Base-by-base conservation (phyloP, 2,797 vertebrate species). In the Tapera naevia region DNA sequence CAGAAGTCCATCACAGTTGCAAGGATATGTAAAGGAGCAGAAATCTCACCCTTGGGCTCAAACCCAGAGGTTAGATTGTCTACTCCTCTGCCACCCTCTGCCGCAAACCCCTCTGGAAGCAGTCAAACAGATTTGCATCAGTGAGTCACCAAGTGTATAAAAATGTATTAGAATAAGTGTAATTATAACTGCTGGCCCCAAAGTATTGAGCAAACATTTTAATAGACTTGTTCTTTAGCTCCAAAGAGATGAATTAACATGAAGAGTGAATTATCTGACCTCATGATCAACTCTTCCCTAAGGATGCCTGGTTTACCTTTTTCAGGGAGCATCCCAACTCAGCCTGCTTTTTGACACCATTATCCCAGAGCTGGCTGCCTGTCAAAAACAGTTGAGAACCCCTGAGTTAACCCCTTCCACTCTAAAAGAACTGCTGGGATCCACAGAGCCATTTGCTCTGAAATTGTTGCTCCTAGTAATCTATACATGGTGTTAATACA, bases 191-290 rank as follows among this genome's bases (percentile, higher is more conserved):
- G 64, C 76, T 56, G 75, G 73, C 73, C 80, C 66, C 57, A 30
- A 92, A 93, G 58, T 88, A 93, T 72, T 80, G 91, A 83, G 86
- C 86, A 89, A 96, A 91, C 89, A 82, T 80, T 96, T 96, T 92
- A 96, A 83, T 43, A 90, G 83, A 88, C 90, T 89, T 61, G 76
- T 78, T 92, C 41, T 45, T 87, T 83, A 79, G 80, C 83, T 97
- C 83, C 80, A 85, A 94, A 94, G 72, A 94, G 84, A 89, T 85
- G 74, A 91, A 91, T 66, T 91, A 94, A 92, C 78, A 86, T 2
- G 7, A 69, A 84, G 89, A 96, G 45, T 73, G 81, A 95, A 89
- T 94, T 88, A 82, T 53, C 53, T 72, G 91, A 89, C 87, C 71
- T 62, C 54, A 80, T 61, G 71, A 89, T 82, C 69, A 80, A 39